phyloP scores from a whole-genome alignment of 2,113 vertebrate genomes.

The Saccopteryx leptura region DNA sequence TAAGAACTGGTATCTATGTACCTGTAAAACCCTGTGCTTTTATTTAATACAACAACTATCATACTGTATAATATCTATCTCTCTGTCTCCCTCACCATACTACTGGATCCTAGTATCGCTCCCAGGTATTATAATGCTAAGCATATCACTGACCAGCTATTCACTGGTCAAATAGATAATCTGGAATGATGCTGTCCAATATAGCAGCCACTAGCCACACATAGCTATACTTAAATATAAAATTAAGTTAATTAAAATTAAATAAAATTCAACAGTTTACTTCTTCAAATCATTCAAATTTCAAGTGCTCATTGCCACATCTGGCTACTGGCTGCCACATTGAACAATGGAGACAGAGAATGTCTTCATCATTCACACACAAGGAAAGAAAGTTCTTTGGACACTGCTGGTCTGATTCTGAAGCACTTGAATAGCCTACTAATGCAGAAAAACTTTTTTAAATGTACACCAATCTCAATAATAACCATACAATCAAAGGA shows the following conservation, averaged over 20 bases:
- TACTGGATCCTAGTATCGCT: neutral
- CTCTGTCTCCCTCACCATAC: neutral
- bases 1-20: neutral
- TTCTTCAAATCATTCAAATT: neutral
- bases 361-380: neutral
- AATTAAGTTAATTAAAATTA: neutral
- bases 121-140: neutral
- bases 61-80: neutral
- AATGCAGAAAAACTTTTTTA: slow-evolving; percentile 3
- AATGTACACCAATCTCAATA: slow-evolving; percentile 23
- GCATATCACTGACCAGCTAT: neutral
- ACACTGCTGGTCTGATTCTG: neutral
- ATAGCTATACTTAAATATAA: neutral
- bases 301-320: neutral
- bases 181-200: neutral
- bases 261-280: neutral
- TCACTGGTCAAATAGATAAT: neutral
- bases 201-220: neutral
- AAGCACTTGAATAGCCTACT: neutral
- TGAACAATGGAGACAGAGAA: neutral
- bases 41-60: neutral
- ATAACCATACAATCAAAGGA: slow-evolving; percentile 21
- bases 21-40: neutral
- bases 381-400: neutral
- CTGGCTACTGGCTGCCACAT: neutral